Conservation (phyloP, 2,888 invertebrate species). For the Diogma glabrata region DNA sequence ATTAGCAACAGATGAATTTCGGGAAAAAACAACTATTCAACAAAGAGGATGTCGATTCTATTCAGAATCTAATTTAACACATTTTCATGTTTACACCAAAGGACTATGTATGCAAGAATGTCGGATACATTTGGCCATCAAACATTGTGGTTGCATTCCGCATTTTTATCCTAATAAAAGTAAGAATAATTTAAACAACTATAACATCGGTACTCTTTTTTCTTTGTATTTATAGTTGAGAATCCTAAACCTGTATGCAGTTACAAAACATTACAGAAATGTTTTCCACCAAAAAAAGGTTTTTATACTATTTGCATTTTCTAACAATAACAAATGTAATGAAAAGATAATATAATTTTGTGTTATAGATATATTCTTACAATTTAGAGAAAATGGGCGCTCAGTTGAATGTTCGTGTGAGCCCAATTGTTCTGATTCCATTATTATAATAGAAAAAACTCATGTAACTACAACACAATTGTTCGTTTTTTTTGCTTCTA, state of each 20-base stretch:
- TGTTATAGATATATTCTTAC: slow-evolving; percentile 1
- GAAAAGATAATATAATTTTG: not conserved
- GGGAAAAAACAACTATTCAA: slow-evolving; percentile 26
- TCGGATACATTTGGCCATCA: slow-evolving; percentile 30
- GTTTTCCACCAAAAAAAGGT: slow-evolving; percentile 27
- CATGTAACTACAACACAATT: slow-evolving; percentile 8
- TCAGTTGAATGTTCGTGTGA: slow-evolving; percentile 24
- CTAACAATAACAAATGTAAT: not conserved
- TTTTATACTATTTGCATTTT: slow-evolving; percentile 20
- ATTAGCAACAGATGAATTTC: slow-evolving; percentile 26
- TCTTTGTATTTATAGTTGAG: slow-evolving; percentile 19
- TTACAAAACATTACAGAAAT: slow-evolving; percentile 25
- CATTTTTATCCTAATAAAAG: slow-evolving; percentile 36
- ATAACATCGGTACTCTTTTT: not conserved
- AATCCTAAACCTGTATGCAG: slow-evolving; percentile 28
- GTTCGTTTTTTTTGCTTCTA: not conserved
- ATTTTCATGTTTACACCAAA: slow-evolving; percentile 32
- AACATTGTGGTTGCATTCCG: slow-evolving; percentile 33
- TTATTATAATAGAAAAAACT: slow-evolving; percentile 16
- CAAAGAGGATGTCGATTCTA: slow-evolving; percentile 33
- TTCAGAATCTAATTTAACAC: slow-evolving; percentile 32
- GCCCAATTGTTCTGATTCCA: slow-evolving; percentile 30
- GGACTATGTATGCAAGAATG: slow-evolving; percentile 34
- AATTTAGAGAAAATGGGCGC: not conserved
- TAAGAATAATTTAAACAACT: slow-evolving; percentile 17